Percentiles rank a stretch among this genome's conserved stretches.
These are phyloP conservation scores for Theretra japonica DNA, from an alignment of 2,888 invertebrate genomes.

Conservation along the genomic window DNA sequence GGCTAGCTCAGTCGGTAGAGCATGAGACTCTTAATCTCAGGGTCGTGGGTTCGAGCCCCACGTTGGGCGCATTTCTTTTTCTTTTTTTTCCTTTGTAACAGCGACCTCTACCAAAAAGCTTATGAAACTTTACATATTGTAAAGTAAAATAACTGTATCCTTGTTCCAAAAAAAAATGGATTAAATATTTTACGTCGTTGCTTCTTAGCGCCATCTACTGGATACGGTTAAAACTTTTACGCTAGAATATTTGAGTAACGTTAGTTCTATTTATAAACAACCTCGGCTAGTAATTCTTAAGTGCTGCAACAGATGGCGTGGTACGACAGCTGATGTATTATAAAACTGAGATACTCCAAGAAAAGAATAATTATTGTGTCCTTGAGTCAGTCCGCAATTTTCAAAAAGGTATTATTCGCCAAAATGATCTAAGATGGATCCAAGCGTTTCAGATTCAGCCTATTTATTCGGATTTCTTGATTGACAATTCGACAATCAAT, in stretches of 20 bases:
- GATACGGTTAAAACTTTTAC: not conserved
- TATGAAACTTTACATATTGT: not conserved
- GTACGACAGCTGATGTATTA: too few relatives aligned
- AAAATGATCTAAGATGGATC: too few relatives aligned
- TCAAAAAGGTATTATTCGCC: too few relatives aligned
- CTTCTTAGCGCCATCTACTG: not conserved
- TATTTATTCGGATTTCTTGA: too few relatives aligned
- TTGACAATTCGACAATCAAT: too few relatives aligned
- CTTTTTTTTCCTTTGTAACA: not conserved
- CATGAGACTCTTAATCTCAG: conserved; percentile 86
- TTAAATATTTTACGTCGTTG: not conserved
- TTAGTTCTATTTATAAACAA: not conserved
- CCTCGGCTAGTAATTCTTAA: not conserved
- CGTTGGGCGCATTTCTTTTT: conserved; percentile 77
- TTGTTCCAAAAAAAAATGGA: too few relatives aligned
- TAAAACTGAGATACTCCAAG: too few relatives aligned
- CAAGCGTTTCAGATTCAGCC: too few relatives aligned
- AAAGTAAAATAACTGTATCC: too few relatives aligned
- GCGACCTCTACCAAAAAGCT: not conserved
- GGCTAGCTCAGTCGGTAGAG: conserved; percentile 84
- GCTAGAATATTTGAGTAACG: not conserved
- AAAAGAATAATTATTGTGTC: too few relatives aligned
- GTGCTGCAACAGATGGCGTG: too few relatives aligned
- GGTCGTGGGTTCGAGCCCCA: conserved; percentile 86
- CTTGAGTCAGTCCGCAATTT: too few relatives aligned